A percentile compares a stretch with the other conserved stretches of the same genome.
These are phyloP conservation scores for Eulimnadia texana DNA, from an alignment of 1,140 invertebrate species.

Conservation along the genomic window DNA sequence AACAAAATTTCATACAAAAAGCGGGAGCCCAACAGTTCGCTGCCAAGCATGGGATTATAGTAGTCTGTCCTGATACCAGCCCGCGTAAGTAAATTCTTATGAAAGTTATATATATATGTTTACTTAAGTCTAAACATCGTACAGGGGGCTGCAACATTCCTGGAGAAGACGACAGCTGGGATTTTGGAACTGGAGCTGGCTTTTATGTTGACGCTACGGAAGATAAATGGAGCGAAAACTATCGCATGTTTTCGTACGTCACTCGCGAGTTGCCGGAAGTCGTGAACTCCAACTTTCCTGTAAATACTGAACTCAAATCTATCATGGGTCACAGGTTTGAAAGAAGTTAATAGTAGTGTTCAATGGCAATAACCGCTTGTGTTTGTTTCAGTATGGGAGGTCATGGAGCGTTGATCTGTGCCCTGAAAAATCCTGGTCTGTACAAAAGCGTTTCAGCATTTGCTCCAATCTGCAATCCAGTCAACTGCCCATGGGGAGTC, in stretches of 20 bases:
- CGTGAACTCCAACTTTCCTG: constrained; percentile 55
- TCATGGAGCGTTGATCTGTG: constrained; percentile 85
- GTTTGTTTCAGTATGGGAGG: constrained; percentile 73
- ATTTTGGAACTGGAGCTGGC: constrained; percentile 89
- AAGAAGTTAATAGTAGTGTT: neutral
- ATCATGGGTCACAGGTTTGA: constrained; percentile 72
- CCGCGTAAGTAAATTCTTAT: constrained; percentile 44
- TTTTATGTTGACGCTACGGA: constrained; percentile 89
- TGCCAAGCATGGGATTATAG: constrained; percentile 59
- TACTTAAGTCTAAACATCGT: constrained; percentile 15
- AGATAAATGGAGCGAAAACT: constrained; percentile 85
- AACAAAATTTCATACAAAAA: constrained; percentile 93
- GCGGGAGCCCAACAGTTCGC: constrained; percentile 81
- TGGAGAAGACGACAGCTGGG: constrained; percentile 78
- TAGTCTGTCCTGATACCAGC: constrained; percentile 91
- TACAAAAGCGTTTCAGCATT: constrained; percentile 91
- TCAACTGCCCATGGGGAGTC: constrained; percentile 65
- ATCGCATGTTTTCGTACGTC: constrained; percentile 94
- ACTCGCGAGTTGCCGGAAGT: constrained; percentile 71
- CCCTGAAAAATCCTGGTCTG: constrained; percentile 76
- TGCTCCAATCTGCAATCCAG: constrained; percentile 86
- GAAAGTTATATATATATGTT: constrained; percentile 10
- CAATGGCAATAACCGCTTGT: neutral
- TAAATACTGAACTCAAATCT: constrained; percentile 42
- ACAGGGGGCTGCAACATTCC: constrained; percentile 69